Evolutionary conservation across 2,888 invertebrate genomes (phyloP).

Genomic region (Catocala nupta): DNA sequence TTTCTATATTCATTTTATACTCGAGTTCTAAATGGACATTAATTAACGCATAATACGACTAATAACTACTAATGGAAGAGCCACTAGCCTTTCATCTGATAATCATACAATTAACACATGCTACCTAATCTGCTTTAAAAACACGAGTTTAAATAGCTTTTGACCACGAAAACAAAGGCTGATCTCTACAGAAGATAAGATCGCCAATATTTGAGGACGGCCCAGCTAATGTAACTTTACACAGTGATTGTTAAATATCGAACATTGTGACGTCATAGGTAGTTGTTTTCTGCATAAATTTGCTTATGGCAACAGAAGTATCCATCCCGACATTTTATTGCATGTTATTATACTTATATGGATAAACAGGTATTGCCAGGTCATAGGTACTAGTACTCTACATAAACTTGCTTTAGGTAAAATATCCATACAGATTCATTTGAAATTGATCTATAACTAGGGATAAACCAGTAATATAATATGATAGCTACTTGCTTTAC

Average conservation of each 20-base stretch:
- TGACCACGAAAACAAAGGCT: slow-evolving; percentile 12
- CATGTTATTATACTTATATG: too few relatives aligned
- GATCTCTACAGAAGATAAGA: slow-evolving; percentile 14
- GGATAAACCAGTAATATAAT: too few relatives aligned
- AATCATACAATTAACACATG: slow-evolving; percentile 13
- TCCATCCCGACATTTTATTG: neutral
- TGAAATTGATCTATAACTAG: too few relatives aligned
- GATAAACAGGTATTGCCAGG: too few relatives aligned
- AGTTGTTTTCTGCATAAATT: slow-evolving; percentile 25
- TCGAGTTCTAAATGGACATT: too few relatives aligned
- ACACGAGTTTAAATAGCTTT: slow-evolving; percentile 13
- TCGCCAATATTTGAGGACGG: slow-evolving; percentile 33
- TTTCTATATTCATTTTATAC: too few relatives aligned
- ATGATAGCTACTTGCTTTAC: too few relatives aligned
- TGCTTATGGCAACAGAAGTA: slow-evolving; percentile 16
- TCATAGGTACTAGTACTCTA: too few relatives aligned
- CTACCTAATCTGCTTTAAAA: slow-evolving; percentile 22
- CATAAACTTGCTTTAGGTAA: too few relatives aligned
- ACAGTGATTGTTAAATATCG: slow-evolving; percentile 36
- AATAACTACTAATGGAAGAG: neutral
- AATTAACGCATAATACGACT: too few relatives aligned
- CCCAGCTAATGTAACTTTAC: slow-evolving; percentile 34
- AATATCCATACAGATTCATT: too few relatives aligned
- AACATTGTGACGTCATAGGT: slow-evolving; percentile 21
- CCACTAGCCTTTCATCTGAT: neutral